These are phyloP conservation scores for Anneissia japonica DNA, from an alignment of 35 echinoderm and acorn worm genomes.

Conservation along the genomic window DNA sequence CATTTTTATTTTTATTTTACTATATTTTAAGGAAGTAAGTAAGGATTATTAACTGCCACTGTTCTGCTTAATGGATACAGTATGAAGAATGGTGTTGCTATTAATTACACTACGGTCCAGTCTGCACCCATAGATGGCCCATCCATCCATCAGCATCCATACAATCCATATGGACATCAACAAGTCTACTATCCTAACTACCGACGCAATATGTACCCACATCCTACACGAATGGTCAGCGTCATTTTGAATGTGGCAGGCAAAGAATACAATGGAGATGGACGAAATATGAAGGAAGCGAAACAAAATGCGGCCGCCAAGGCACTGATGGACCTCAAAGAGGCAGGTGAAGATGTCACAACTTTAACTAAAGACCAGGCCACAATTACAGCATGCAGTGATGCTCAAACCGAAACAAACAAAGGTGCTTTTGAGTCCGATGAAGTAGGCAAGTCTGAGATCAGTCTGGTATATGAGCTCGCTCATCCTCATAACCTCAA, in stretches of 20 bases:
- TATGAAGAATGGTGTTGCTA: constrained; percentile 70
- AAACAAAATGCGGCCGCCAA: constrained; percentile 80
- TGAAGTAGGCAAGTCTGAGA: constrained; percentile 76
- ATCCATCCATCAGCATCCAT: not conserved
- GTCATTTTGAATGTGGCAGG: constrained; percentile 65
- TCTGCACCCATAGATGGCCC: not conserved
- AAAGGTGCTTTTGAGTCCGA: not conserved
- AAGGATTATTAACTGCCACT: constrained; percentile 82
- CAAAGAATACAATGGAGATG: constrained; percentile 82
- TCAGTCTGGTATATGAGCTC: constrained; percentile 82
- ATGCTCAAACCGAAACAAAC: not conserved
- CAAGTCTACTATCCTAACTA: constrained; percentile 22
- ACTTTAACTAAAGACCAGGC: constrained; percentile 55
- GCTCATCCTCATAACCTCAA: constrained; percentile 69
- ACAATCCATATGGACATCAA: constrained; percentile 11
- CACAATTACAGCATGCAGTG: not conserved
- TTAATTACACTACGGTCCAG: constrained; percentile 42
- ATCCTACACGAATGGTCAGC: constrained; percentile 16
- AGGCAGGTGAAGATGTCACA: constrained; percentile 53
- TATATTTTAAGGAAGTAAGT: too few relatives aligned
- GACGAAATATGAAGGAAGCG: constrained; percentile 62
- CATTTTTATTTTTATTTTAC: too few relatives aligned
- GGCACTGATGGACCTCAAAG: constrained; percentile 30
- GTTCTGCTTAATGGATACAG: constrained; percentile 89
- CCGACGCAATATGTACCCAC: not conserved